Percentiles rank a stretch among this genome's conserved stretches.
Conservation (phyloP, 1,140 invertebrate genomes). For the Camponotus pennsylvanicus region DNA sequence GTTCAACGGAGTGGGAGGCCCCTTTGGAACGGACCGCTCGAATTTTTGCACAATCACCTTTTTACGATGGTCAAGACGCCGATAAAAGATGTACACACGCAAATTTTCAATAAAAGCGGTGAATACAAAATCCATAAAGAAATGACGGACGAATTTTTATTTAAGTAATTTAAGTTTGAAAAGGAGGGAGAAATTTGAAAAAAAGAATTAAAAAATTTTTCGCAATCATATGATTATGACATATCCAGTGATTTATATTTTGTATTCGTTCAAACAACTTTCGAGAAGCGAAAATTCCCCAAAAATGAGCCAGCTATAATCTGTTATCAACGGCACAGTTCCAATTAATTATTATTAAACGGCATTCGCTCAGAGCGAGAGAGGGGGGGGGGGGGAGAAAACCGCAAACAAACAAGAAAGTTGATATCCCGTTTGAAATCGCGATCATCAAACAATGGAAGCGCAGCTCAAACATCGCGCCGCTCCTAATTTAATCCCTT, state of each 20-base stretch:
- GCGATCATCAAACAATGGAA: conserved; percentile 9
- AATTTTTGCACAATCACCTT: conserved; percentile 20
- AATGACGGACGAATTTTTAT: no score
- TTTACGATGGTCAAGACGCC: background rate
- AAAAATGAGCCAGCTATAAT: background rate
- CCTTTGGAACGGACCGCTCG: background rate
- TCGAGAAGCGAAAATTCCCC: background rate
- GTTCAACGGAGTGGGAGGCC: background rate
- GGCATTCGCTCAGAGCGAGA: background rate
- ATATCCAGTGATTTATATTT: background rate
- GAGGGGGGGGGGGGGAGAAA: background rate
- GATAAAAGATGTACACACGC: conserved; percentile 43
- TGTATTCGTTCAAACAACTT: background rate
- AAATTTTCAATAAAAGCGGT: conserved; percentile 29
- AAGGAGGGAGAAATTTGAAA: background rate
- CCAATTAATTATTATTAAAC: conserved; percentile 13
- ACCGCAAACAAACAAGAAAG: background rate
- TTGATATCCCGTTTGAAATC: conserved; percentile 4
- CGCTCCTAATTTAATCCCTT: conserved; percentile 48
- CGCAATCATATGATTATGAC: background rate
- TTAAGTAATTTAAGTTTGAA: background rate
- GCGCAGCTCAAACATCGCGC: background rate
- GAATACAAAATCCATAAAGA: background rate
- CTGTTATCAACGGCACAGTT: background rate
- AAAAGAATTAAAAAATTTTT: background rate